These are phyloP conservation scores for Muntiacus reevesi DNA, from an alignment of 2,113 vertebrate species.

Conservation along the genomic window DNA sequence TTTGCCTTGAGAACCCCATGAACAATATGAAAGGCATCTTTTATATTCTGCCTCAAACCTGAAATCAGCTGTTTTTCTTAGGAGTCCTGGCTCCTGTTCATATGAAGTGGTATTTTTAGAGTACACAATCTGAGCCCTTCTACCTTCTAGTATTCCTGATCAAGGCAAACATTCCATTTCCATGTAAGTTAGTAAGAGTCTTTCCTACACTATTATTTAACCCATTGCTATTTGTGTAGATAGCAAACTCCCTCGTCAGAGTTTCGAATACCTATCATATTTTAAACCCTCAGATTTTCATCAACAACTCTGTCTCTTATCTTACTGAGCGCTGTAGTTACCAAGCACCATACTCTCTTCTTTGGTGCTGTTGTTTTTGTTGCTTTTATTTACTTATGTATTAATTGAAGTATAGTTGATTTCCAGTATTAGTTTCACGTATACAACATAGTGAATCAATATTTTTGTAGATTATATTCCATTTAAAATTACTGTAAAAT, in stretches of 20 bases:
- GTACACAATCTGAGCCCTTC: background rate
- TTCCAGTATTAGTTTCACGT: background rate
- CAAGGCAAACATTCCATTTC: background rate
- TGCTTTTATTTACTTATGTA: background rate
- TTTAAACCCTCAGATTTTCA: background rate
- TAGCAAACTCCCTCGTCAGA: background rate
- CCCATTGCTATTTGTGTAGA: background rate
- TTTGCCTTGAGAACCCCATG: background rate
- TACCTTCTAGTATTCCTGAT: background rate
- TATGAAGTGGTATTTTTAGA: background rate
- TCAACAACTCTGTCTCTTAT: background rate
- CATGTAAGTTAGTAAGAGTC: background rate
- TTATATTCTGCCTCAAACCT: background rate
- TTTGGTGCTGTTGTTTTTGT: background rate
- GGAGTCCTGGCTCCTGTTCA: background rate
- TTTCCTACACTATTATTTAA: slow-evolving; percentile 11
- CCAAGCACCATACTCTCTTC: background rate
- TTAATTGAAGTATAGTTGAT: background rate
- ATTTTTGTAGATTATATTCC: background rate
- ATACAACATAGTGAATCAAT: background rate
- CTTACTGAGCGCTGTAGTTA: background rate
- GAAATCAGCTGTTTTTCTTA: background rate
- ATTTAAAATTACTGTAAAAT: background rate
- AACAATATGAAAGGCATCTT: background rate
- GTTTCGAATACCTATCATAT: background rate